Conservation (phyloP, 2,888 invertebrate species). For the Apotomis turbidana region DNA sequence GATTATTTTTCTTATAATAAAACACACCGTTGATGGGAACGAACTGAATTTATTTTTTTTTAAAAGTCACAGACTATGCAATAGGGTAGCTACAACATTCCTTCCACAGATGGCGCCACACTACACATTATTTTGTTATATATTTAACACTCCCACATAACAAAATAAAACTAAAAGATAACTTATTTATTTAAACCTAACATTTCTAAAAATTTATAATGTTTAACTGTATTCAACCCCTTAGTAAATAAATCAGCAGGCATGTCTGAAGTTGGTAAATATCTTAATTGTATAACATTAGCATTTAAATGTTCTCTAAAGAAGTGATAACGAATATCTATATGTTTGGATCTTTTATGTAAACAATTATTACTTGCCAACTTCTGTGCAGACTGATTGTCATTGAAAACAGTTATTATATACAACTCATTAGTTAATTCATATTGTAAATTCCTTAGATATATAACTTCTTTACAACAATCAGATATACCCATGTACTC, state of each 20-base stretch:
- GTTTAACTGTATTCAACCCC: not conserved
- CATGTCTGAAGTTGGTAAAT: slow-evolving; percentile 3
- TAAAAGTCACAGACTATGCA: too few species aligned
- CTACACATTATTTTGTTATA: too few species aligned
- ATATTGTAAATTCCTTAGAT: slow-evolving; percentile 1
- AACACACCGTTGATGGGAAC: too few species aligned
- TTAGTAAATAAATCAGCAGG: slow-evolving; percentile 3
- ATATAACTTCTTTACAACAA: slow-evolving; percentile 1
- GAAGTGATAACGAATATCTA: slow-evolving; percentile 2
- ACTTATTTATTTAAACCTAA: too few species aligned
- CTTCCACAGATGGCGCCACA: too few species aligned
- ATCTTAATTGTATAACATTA: not conserved
- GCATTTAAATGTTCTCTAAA: slow-evolving; percentile 2
- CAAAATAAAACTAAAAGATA: too few species aligned
- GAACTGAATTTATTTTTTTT: too few species aligned
- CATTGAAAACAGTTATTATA: not conserved
- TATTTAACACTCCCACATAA: too few species aligned
- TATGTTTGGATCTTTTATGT: not conserved
- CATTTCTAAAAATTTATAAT: too few species aligned
- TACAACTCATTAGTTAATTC: not conserved
- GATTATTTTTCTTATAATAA: too few species aligned
- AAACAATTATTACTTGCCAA: not conserved
- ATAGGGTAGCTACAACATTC: too few species aligned
- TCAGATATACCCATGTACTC: not conserved
- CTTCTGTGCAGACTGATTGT: slow-evolving; percentile 5